Conservation (phyloP, 2,797 vertebrate genomes). For the Podarcis siculus region DNA sequence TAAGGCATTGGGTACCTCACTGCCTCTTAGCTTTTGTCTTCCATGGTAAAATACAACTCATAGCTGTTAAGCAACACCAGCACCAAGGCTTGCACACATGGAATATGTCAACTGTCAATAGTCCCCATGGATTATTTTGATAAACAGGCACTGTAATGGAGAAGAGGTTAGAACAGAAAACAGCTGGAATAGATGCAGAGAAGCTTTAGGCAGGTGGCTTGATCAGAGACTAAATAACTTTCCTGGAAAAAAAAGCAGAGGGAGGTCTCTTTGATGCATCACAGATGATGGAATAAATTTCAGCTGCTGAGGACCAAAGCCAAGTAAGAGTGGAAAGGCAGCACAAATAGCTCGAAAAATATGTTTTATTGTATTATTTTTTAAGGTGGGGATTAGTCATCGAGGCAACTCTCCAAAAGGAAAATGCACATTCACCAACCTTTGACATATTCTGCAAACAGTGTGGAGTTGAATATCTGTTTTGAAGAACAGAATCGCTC, state of each 20-base stretch:
- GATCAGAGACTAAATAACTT: neutral
- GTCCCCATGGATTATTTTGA: neutral
- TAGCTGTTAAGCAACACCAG: neutral
- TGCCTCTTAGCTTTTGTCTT: neutral
- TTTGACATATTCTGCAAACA: neutral
- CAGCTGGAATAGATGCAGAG: neutral
- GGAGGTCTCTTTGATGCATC: conserved; percentile 1
- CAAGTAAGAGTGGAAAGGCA: conserved; percentile 5
- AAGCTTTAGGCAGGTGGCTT: neutral
- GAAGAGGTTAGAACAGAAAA: neutral
- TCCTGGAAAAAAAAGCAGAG: neutral
- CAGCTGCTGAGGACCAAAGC: conserved; percentile 7
- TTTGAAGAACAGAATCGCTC: neutral
- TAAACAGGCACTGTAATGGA: neutral
- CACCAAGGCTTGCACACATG: neutral
- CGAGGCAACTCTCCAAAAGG: neutral
- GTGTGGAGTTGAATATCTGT: neutral
- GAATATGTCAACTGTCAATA: neutral
- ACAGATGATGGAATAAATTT: conserved; percentile 11
- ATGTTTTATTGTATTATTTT: neutral
- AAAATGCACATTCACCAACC: neutral
- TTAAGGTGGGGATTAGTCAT: conserved; percentile 8
- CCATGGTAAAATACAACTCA: neutral
- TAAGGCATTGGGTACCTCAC: neutral
- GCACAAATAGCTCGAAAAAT: neutral